Evolutionary conservation across 2,888 invertebrate species (phyloP), one percentile per base, ranked within the genome.

Genomic region (Zygothrica quintamaculata): DNA sequence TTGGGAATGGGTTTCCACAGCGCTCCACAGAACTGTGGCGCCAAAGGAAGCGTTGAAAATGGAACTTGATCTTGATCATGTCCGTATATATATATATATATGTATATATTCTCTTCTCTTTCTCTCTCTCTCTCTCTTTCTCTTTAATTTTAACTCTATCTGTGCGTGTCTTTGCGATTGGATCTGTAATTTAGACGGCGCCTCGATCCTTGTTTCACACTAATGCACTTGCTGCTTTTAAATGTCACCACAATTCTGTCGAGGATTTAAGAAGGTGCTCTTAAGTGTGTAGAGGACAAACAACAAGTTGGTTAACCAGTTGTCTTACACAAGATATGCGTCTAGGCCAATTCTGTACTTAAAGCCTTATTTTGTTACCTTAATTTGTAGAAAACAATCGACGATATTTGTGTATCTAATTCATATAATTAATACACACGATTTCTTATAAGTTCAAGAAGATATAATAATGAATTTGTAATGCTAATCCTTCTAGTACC

Each of bases 151-250:
- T n/a, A n/a, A n/a, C n/a, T 29, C 7, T 29, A n/a, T 29, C 29
- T 29, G 12, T 62, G 57, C 44, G 36, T 61, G 57, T 72, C 47
- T 66, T 64, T 61, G 57, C 73, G 13, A 26, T 39, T 39, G 15
- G 22, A 36, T 43, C 58, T 64, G 87, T 88, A 88, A 87, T 89
- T 89, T 87, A 90, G 89, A 88, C 88, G 90, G 89, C 89, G 90
- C 89, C 89, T 88, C 76, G 66, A 79, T 74, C 79, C 88, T 75
- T 90, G 89, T 88, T 84, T 88, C 84, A 74, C 86, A 78, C 86
- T 88, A 88, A 87, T 87, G 89, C 85, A 84, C 79, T 87, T 78
- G 87, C 84, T 78, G 84, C 86, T 79, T 82, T 84, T 77, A 74
- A 80, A 79, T 85, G 86, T 85, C 84, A 79, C 80, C 74, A 74